phyloP scores from a whole-genome alignment of 2,113 vertebrate genomes.

The Tetrax tetrax region DNA sequence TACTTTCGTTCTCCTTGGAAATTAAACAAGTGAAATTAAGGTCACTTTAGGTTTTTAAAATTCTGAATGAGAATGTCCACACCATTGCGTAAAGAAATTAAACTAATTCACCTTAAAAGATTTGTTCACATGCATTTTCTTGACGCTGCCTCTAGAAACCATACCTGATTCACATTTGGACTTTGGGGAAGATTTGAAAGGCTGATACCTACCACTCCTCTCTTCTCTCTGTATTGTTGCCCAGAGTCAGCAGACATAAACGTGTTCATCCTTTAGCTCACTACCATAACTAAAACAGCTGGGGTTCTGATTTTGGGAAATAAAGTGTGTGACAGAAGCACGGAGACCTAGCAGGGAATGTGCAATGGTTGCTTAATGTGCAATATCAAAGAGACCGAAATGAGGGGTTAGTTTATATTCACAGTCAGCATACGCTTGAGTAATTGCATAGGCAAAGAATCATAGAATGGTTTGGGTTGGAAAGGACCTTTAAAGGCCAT shows the following conservation, averaged over 20 bases:
- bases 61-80: neutral
- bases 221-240: neutral
- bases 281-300: neutral
- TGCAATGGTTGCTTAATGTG: neutral
- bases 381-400: neutral
- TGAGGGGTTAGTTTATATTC: neutral
- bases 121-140: neutral
- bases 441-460: neutral
- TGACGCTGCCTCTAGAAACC: neutral
- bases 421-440: neutral
- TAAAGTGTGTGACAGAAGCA: neutral
- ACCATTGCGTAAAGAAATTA: neutral
- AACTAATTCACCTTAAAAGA: neutral
- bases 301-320: neutral
- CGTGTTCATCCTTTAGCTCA: neutral
- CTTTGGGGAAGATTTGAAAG: neutral
- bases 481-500: too few relatives aligned
- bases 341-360: neutral
- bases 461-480: too few relatives aligned
- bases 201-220: neutral
- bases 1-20: neutral
- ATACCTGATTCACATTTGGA: neutral
- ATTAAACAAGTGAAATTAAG: neutral
- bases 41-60: neutral
- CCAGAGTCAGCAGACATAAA: neutral